Percentiles rank a stretch among this genome's conserved stretches.
Evolutionary conservation across 2,113 vertebrate species (phyloP).

Genomic region (Oceanites oceanicus): DNA sequence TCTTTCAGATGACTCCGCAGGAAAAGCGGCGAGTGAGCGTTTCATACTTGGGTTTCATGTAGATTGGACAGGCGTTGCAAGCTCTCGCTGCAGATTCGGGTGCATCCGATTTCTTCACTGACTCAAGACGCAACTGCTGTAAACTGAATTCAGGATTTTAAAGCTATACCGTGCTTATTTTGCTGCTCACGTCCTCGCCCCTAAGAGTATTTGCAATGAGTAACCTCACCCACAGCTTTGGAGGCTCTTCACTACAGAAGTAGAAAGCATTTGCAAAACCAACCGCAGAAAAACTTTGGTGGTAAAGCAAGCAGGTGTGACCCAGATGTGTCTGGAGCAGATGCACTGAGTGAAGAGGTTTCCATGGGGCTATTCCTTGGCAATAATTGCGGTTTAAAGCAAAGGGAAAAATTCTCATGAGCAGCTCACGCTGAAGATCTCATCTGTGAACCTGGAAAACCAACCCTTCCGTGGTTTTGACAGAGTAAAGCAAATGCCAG

Average conservation of each 20-base stretch:
- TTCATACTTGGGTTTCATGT: fast-evolving
- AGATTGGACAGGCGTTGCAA: fast-evolving
- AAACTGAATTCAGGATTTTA: background rate
- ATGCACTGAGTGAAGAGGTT: background rate
- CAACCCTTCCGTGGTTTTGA: background rate
- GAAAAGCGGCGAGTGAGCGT: background rate
- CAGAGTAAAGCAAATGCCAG: background rate
- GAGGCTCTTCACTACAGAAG: background rate
- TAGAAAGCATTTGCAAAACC: background rate
- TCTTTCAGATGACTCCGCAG: background rate
- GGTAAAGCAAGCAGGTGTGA: background rate
- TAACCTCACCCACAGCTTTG: background rate
- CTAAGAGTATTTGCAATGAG: background rate
- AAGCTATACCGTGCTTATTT: background rate
- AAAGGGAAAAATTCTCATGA: background rate
- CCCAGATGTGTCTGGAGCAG: background rate
- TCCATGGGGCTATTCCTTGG: background rate
- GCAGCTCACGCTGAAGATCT: background rate
- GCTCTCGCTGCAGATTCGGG: background rate
- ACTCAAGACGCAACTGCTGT: background rate
- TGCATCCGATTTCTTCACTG: fast-evolving
- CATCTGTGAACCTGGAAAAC: background rate
- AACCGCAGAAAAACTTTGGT: background rate
- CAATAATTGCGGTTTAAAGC: background rate
- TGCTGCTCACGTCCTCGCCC: background rate